Conservation (phyloP, 2,113 vertebrate species). For the Fregata magnificens region DNA sequence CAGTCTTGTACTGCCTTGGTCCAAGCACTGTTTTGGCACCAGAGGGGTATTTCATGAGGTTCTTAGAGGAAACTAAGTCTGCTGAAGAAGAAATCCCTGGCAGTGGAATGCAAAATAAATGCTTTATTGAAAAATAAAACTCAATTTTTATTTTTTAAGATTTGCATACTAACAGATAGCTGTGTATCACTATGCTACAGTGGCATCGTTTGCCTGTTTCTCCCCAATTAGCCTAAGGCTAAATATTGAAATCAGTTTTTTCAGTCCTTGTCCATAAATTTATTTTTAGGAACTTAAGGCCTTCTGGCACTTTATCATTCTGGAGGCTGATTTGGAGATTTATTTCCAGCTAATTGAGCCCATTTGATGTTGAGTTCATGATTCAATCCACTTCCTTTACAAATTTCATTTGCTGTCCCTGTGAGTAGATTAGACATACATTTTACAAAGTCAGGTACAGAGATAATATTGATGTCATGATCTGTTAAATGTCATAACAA, state of each 20-base stretch:
- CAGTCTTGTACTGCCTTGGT: not conserved
- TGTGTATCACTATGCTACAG: not conserved
- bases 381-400: not conserved
- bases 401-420: conserved; percentile 28
- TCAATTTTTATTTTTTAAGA: not conserved
- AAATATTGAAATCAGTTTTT: not conserved
- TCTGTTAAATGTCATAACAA: conserved; percentile 29
- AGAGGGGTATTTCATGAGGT: not conserved
- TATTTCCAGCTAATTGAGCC: not conserved
- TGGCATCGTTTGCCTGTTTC: not conserved
- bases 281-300: not conserved
- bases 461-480: not conserved
- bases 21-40: not conserved
- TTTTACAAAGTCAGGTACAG: conserved; percentile 5
- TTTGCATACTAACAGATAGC: not conserved
- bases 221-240: not conserved
- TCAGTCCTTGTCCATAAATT: not conserved
- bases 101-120: not conserved
- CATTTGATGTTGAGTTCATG: conserved; percentile 14
- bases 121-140: no score
- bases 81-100: not conserved
- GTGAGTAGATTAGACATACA: not conserved
- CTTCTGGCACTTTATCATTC: not conserved
- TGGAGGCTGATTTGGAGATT: not conserved
- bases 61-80: not conserved